Evolutionary conservation across 2,888 invertebrate genomes (phyloP).

Genomic region (Nectonema munidae): DNA sequence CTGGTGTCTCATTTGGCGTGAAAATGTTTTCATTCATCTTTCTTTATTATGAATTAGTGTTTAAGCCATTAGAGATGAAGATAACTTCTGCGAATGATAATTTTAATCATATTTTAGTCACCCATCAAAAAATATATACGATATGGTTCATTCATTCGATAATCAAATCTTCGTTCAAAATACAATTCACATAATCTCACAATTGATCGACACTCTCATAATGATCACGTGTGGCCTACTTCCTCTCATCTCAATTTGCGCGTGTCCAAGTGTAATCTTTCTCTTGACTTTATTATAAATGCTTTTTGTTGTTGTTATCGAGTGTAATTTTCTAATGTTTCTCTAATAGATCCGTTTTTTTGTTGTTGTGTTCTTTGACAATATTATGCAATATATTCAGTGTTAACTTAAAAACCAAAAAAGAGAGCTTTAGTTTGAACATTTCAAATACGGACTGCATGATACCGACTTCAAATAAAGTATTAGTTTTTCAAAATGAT

Average conservation of each 20-base stretch:
- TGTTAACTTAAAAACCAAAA: too few relatives aligned
- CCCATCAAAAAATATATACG: conserved; percentile 73
- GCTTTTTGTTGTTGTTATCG: too few relatives aligned
- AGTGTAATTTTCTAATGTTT: too few relatives aligned
- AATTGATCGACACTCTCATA: conserved; percentile 85
- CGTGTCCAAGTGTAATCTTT: conserved; percentile 82
- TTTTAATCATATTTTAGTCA: conserved; percentile 33
- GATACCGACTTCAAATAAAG: too few relatives aligned
- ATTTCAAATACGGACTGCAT: too few relatives aligned
- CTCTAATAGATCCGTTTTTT: too few relatives aligned
- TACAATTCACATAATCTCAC: conserved; percentile 90
- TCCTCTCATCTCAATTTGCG: conserved; percentile 78
- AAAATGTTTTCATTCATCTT: conserved; percentile 23
- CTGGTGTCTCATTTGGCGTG: conserved; percentile 28
- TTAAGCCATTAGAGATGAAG: not conserved
- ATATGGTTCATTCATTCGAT: conserved; percentile 87
- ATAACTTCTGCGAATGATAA: not conserved
- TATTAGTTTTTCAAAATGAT: too few relatives aligned
- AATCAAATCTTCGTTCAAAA: conserved; percentile 97
- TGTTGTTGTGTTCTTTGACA: too few relatives aligned
- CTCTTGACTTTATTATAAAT: too few relatives aligned
- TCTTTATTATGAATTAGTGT: not conserved
- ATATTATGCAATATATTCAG: too few relatives aligned
- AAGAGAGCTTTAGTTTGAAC: too few relatives aligned
- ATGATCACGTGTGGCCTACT: conserved; percentile 87